Evolutionary conservation across 37 sponge, comb jelly and placozoan genomes (phyloP), one percentile per base, ranked within the genome.

Genomic region (Aphrocallistes beatrix): DNA sequence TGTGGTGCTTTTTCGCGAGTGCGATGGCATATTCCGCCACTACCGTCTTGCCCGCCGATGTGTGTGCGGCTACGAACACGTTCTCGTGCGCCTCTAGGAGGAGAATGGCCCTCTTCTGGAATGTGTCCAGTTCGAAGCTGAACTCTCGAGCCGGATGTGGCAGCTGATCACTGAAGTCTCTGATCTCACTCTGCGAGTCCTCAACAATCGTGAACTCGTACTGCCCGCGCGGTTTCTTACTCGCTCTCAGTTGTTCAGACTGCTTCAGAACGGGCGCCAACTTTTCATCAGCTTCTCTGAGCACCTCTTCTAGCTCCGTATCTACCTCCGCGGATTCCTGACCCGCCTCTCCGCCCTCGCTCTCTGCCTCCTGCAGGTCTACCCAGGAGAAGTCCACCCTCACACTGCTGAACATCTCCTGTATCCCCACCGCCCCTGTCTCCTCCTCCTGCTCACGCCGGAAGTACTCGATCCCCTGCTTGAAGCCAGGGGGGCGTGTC

Each of bases 11-110:
- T 21, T 95, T 88, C 0, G 95, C 95, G 84, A 90, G 85, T 8
- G 98, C 95, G 38, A 97, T 95, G 47, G 98, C 98, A 83, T 97
- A 97, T 90, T 97, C 98, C 37, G 98, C 98, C 30, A 97, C 98
- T 0, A 91, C 98, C 0, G 95, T 97, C 91, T 97, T 97, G 34
- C 98, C 98, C 0, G 98, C 98, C 8, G 98, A 97, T 21, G 98
- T 97, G 89, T 94, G 95, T 0, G 98, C 98, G 23, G 95, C 93
- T 82, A 94, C 95, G 8, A 97, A 84, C 38, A 97, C 93, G 25
- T 93, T 94, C 88, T 94, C 89, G 82, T 89, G 84, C 87, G 89
- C 89, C 87, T 97, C 93, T 8, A 97, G 81, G 37, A 95, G 93
- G 36, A 91, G 88, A 23, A 97, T n/a, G 0, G 98, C 93, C 83